Conservation (phyloP, 2,113 vertebrate genomes). For the Echinops telfairi region DNA sequence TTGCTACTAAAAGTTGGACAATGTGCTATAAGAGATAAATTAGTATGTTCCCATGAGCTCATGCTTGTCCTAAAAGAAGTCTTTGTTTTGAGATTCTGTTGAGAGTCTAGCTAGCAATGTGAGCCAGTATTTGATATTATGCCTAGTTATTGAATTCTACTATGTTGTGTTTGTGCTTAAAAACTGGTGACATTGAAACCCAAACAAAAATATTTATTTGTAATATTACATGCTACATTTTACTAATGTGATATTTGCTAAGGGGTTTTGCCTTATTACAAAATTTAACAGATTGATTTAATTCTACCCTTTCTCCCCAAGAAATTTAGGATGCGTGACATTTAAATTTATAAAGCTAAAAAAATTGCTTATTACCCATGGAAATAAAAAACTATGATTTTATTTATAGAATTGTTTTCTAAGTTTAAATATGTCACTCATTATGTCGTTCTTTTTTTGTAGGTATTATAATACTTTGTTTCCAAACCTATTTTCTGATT, state of each 20-base stretch:
- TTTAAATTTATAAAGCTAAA: constrained; percentile 29
- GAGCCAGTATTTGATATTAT: constrained; percentile 50
- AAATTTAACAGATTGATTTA: constrained; percentile 51
- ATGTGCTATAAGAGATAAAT: constrained; percentile 60
- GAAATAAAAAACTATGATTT: constrained; percentile 31
- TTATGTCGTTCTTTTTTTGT: background rate
- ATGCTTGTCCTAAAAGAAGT: constrained; percentile 70
- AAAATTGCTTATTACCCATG: background rate
- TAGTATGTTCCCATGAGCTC: constrained; percentile 78
- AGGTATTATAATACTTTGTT: background rate
- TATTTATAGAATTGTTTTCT: constrained; percentile 23
- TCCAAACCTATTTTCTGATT: constrained; percentile 17
- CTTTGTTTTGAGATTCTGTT: constrained; percentile 74
- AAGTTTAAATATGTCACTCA: background rate
- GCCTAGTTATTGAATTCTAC: constrained; percentile 38
- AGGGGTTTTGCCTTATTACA: background rate
- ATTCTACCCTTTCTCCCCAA: background rate
- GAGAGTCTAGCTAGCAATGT: background rate
- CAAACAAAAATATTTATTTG: constrained; percentile 51
- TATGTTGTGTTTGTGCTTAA: constrained; percentile 1
- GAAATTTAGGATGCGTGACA: constrained; percentile 27
- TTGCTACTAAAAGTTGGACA: constrained; percentile 51
- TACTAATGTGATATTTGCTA: constrained; percentile 36
- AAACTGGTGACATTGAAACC: constrained; percentile 40
- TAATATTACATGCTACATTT: constrained; percentile 32